Percentiles rank a stretch among this genome's conserved stretches.
Evolutionary conservation across 2,113 vertebrate species (phyloP).

Genomic region (Myanophis thanlyinensis): DNA sequence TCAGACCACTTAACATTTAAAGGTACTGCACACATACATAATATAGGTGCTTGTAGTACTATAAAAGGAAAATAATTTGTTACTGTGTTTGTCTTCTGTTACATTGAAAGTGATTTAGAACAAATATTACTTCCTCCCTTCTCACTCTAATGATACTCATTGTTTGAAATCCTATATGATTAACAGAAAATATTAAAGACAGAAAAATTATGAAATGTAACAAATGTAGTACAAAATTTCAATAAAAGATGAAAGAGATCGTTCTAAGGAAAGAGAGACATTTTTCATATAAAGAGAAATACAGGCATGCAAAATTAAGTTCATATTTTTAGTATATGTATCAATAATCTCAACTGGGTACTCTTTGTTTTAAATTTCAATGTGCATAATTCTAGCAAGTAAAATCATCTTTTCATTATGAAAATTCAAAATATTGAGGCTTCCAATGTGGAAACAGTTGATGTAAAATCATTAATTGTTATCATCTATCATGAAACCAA

Average conservation of each 20-base stretch:
- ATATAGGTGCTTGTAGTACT: neutral
- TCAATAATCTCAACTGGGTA: neutral
- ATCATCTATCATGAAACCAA: neutral
- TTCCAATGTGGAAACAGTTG: neutral
- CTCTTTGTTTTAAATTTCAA: neutral
- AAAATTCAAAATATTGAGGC: neutral
- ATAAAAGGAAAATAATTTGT: neutral
- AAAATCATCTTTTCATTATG: neutral
- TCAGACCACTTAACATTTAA: neutral
- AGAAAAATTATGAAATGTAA: neutral
- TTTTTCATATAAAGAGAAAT: neutral
- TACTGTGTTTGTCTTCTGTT: neutral
- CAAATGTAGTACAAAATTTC: neutral
- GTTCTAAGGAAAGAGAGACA: neutral
- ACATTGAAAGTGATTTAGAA: neutral
- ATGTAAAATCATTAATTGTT: neutral
- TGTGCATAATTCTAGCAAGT: neutral
- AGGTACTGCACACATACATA: neutral
- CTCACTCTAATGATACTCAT: neutral
- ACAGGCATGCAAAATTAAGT: neutral
- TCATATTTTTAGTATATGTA: neutral
- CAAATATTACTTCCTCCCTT: neutral
- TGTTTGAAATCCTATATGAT: too few relatives aligned
- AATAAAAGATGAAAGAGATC: neutral
- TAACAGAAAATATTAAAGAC: neutral